phyloP scores from a whole-genome alignment of 2,797 vertebrate species.

The Rhyacichthys aspro region DNA sequence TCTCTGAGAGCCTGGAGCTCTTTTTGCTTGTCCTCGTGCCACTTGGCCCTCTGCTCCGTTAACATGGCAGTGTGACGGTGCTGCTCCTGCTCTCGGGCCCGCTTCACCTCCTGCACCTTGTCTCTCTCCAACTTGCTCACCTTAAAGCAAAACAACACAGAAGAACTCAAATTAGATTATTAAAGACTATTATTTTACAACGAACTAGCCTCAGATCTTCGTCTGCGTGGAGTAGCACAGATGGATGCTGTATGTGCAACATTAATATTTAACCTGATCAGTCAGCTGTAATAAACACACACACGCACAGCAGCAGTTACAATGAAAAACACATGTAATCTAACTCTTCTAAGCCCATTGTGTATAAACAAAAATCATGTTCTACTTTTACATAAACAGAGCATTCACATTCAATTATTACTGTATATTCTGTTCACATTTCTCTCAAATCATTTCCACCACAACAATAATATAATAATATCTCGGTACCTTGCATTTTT shows the following conservation, averaged over 20 bases:
- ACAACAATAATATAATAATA: too few species aligned
- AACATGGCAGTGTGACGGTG: constrained; percentile 94
- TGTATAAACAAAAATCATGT: too few species aligned
- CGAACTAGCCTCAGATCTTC: background rate
- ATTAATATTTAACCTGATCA: background rate
- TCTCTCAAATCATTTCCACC: too few species aligned
- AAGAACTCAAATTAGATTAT: background rate
- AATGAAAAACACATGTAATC: background rate
- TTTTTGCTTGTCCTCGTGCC: constrained; percentile 97
- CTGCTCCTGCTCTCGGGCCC: constrained; percentile 95
- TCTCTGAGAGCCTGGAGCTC: constrained; percentile 94
- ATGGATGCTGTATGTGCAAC: too few species aligned
- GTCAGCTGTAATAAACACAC: background rate
- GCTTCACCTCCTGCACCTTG: constrained; percentile 96
- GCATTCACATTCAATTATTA: too few species aligned
- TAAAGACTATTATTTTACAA: background rate
- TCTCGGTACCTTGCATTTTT: constrained; percentile 94
- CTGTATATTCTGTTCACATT: too few species aligned
- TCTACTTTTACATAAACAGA: too few species aligned
- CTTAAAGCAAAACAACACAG: constrained; percentile 60
- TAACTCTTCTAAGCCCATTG: background rate
- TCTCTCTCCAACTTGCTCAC: constrained; percentile 95
- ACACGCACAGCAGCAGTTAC: background rate
- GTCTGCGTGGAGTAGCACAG: background rate
- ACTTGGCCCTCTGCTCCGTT: constrained; percentile 94